phyloP scores from a whole-genome alignment of 1,140 invertebrate genomes.

The Brachionus angularis region DNA sequence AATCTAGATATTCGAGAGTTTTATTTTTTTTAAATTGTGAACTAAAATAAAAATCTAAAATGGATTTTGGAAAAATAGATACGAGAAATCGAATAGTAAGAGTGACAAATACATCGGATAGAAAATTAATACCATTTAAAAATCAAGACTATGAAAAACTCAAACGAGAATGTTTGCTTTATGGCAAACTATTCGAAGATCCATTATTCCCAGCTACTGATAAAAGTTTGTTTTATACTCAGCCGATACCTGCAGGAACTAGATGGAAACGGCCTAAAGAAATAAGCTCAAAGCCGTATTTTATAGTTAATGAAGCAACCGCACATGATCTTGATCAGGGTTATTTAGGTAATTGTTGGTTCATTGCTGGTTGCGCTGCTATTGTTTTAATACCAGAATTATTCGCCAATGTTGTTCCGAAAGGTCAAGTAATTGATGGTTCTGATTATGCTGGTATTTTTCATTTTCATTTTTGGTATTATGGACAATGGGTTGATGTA shows the following conservation, averaged over 20 bases:
- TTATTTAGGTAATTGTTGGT: constrained; percentile 65
- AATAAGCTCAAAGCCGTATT: constrained; percentile 50
- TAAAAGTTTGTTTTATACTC: constrained; percentile 59
- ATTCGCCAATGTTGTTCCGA: constrained; percentile 66
- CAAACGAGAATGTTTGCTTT: constrained; percentile 19
- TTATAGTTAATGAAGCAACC: constrained; percentile 50
- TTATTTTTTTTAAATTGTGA: not conserved
- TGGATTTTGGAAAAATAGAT: constrained; percentile 34
- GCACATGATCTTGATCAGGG: constrained; percentile 66
- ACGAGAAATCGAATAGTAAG: constrained; percentile 2
- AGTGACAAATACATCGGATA: not conserved
- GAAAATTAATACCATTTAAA: constrained; percentile 25
- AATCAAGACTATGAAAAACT: constrained; percentile 24
- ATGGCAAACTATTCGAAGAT: constrained; percentile 64
- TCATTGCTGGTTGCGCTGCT: constrained; percentile 67
- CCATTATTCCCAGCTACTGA: constrained; percentile 65
- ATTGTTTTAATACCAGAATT: constrained; percentile 66
- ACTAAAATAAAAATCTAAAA: not conserved
- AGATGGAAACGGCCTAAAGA: constrained; percentile 45
- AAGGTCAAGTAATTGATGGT: constrained; percentile 67
- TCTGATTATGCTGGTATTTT: constrained; percentile 55
- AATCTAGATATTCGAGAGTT: not conserved
- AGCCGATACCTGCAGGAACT: not conserved
- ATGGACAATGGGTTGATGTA: constrained; percentile 72
- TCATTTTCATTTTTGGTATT: constrained; percentile 72